phyloP scores from a whole-genome alignment of 2,888 invertebrate genomes.

The Tetanocera ferruginea region DNA sequence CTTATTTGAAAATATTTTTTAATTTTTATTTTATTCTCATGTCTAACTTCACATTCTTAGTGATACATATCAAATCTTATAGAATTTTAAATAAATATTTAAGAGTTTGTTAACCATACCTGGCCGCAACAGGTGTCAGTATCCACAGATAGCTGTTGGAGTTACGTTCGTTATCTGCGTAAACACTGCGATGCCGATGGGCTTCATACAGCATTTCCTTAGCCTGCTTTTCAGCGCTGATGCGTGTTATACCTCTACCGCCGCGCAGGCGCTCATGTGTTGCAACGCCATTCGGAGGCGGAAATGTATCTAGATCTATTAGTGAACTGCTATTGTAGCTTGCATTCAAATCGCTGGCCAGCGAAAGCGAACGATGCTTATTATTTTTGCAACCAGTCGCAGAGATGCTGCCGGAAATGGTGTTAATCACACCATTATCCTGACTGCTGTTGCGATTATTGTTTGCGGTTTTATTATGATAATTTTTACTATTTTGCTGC shows the following conservation, averaged over 20 bases:
- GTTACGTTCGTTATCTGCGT: conserved; percentile 48
- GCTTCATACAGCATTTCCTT: background rate
- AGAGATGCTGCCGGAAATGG: conserved; percentile 66
- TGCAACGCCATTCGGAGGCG: conserved; percentile 25
- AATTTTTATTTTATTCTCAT: too few species aligned
- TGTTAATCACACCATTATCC: conserved; percentile 58
- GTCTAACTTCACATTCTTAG: too few species aligned
- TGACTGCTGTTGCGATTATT: conserved; percentile 16
- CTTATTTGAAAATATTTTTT: too few species aligned
- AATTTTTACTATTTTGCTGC: too few species aligned
- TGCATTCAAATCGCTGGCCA: conserved; percentile 59
- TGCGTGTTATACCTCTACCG: conserved; percentile 6
- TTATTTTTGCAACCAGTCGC: conserved; percentile 51
- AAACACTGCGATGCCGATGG: conserved; percentile 34
- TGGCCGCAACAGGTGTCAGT: conserved; percentile 70
- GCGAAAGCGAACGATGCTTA: conserved; percentile 44
- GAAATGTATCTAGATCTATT: conserved; percentile 51
- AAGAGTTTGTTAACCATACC: conserved; percentile 57
- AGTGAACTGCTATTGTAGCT: conserved; percentile 50
- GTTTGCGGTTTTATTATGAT: background rate
- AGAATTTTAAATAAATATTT: background rate
- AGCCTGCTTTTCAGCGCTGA: conserved; percentile 14
- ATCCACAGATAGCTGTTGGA: conserved; percentile 67
- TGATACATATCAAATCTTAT: too few species aligned
- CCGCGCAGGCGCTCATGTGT: conserved; percentile 33